Conservation (phyloP, 2,888 invertebrate genomes). For the Leucoma salicis region DNA sequence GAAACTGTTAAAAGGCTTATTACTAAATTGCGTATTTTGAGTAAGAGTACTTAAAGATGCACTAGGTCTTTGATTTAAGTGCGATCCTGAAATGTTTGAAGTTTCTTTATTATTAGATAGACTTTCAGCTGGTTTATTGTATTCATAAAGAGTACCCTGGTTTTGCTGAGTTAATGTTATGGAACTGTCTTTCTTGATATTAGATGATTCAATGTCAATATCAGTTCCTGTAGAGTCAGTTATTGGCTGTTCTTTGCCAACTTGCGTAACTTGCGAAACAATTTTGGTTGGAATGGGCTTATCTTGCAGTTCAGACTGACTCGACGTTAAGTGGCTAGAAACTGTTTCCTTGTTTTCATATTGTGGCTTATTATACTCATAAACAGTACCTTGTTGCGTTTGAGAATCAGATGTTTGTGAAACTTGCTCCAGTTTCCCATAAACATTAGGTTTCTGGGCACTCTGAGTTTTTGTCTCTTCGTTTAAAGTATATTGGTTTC, state of each 20-base stretch:
- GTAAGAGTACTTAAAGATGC: no score
- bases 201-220: no score
- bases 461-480: constrained; percentile 4
- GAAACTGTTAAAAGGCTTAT: no score
- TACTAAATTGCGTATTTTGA: no score
- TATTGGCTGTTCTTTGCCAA: background rate
- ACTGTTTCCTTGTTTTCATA: background rate
- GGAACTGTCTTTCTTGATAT: no score
- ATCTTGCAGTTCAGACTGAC: background rate
- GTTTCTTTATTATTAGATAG: background rate
- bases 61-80: no score
- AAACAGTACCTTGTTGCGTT: constrained; percentile 19
- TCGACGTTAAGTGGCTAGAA: background rate
- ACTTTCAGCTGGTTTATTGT: constrained; percentile 5
- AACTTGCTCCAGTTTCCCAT: constrained; percentile 5
- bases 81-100: no score
- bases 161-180: no score
- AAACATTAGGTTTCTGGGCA: constrained; percentile 13
- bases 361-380: constrained; percentile 38
- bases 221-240: no score
- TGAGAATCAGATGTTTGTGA: background rate
- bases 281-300: background rate
- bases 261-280: background rate
- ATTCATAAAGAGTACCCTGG: constrained; percentile 6
- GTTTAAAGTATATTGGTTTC: constrained; percentile 5